phyloP scores from a whole-genome alignment of 2,113 vertebrate genomes.

The Gnathonemus longibarbis region DNA sequence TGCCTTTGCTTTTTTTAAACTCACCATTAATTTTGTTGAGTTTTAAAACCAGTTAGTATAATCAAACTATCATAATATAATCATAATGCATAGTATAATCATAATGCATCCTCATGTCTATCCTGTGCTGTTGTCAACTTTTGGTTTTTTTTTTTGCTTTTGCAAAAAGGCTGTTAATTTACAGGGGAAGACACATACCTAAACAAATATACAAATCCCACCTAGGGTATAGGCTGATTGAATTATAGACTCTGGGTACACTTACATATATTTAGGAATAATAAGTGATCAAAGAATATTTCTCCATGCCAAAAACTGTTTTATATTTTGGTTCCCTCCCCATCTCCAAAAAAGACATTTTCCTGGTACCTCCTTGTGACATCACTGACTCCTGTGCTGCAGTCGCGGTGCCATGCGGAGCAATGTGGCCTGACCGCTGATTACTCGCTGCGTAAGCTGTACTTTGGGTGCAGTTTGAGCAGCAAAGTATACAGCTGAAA shows the following conservation, averaged over 20 bases:
- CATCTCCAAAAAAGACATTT: not conserved
- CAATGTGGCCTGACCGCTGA: not conserved
- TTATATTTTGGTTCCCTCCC: not conserved
- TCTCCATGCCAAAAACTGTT: not conserved
- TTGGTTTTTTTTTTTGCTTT: not conserved
- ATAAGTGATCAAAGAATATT: not conserved
- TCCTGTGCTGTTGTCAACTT: not conserved
- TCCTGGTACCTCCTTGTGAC: not conserved
- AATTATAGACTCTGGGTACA: not conserved
- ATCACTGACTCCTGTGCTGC: not conserved
- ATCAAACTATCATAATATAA: too few relatives aligned
- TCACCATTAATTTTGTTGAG: not conserved
- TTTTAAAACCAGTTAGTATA: not conserved
- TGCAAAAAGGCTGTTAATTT: not conserved
- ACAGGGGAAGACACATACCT: too few relatives aligned
- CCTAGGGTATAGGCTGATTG: not conserved
- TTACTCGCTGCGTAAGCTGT: not conserved
- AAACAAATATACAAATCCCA: not conserved
- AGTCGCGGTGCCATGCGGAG: not conserved
- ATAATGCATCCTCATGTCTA: not conserved
- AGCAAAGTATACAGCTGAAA: conserved; percentile 2
- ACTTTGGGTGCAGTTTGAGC: not conserved
- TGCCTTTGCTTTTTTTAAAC: not conserved
- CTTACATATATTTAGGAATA: not conserved
- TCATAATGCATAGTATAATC: too few relatives aligned